Evolutionary conservation across 2,113 vertebrate genomes (phyloP), one percentile per base, ranked within the genome.

Genomic region (Lepisosteus oculatus): DNA sequence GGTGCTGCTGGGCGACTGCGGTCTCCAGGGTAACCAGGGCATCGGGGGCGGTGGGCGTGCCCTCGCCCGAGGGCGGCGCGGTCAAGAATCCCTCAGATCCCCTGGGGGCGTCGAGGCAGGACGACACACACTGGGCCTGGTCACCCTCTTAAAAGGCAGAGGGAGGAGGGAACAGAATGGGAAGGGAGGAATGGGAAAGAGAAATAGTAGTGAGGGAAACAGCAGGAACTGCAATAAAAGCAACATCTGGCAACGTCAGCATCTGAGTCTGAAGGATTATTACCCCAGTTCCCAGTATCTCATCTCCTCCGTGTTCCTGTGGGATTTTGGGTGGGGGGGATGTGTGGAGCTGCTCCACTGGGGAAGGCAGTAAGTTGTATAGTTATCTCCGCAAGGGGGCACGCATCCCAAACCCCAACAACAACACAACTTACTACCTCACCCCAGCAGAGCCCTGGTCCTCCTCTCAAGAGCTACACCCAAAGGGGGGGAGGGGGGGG

Each of bases 371-470:
- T 95, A 95, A 93, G 92, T 94, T 94, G 94, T 93, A 96, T 95
- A 94, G 94, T 96, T 97, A 97, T 93, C 95, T 94, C 95, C 92
- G 87, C 79, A 87, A 85, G 90, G 93, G 89, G 92, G 88, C 86
- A 84, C 78, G 80, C 86, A 95, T 93, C 87, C 85, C 88, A 86
- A 92, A 88, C 93, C 94, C 94, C 93, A 88, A 92, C 92, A 95
- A 96, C 93, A 95, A 97, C 94, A 97, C 95, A 97, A 97, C 93
- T 95, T 94, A 95, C 95, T 97, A 95, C 95, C 93, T 96, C 94
- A 95, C 90, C 90, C 85, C 80, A 84, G 78, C 86, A 86, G 72
- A 89, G 86, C 47, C 29, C 41, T 13, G 3, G 6, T 61, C 13
- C 4, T 3, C 59, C 17, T 51, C 66, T 13, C 15, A 54, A 14